Base-by-base conservation (phyloP, 2,888 invertebrate species). In the Ophioninae sp. region DNA sequence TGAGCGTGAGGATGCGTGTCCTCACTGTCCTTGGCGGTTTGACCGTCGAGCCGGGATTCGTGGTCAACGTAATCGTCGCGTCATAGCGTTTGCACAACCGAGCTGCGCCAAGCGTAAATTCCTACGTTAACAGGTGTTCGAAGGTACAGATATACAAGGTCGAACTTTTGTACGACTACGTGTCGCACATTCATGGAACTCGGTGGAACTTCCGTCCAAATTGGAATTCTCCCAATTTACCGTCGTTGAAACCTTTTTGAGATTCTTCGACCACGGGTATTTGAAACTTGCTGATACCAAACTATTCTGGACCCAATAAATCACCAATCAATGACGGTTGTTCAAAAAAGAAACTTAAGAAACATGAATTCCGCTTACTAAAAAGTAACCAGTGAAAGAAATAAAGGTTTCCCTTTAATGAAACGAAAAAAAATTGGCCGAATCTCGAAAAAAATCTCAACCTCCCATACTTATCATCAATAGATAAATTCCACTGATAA, bases 61-160 rank as follows among this genome's bases (percentile, higher is more conserved):
- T 13, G 17, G 50, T 50, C 50, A 50, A 50, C 50, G 5, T 17
- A 1, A 13, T 8, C 13, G 50, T 21, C 2, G n/a, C 37, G 8
- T 57, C 5, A 30, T 59, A 41, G 77, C 65, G 77, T 89, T 88
- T 86, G 44, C 20, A 86, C 88, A 87, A 86, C 79, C 77, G 87
- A 88, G 88, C 86, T 87, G 80, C 74, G 82, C 75, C 83, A 75
- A 83, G n/a, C 61, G 20, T 23, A 75, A 67, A 62, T 74, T 86
- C 41, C 72, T 73, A 87, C 86, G 91, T 90, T 92, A 92, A 92
- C 92, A 92, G 92, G 92, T 92, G 92, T 92, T 90, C 87, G 89
- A 78, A 89, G 87, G 91, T 92, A 92, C 91, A 92, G 91, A 88
- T 91, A 92, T 92, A 92, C 87, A 75, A 81, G 73, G 69, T 75